Percentiles rank a stretch among this genome's conserved stretches.
phyloP scores from a whole-genome alignment of 92 coral and sea anemone genomes.

The Porites evermanni region DNA sequence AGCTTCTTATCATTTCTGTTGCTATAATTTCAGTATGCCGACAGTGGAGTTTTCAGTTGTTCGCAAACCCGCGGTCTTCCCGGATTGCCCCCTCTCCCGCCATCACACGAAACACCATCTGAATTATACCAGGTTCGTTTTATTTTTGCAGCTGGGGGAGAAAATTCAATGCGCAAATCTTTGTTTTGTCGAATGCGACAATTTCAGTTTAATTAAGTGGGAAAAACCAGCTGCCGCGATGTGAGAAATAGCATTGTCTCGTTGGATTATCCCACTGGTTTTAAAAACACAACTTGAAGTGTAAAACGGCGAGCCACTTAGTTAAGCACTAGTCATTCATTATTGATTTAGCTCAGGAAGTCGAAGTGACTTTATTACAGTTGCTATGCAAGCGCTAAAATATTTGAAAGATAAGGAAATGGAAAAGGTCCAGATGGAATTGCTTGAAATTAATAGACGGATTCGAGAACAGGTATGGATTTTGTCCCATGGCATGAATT shows the following conservation, averaged over 20 bases:
- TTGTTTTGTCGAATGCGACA: conserved; percentile 23
- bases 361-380: conserved; percentile 4
- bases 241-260: conserved; percentile 9
- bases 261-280: not conserved
- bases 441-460: conserved; percentile 43
- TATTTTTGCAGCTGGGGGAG: conserved; percentile 38
- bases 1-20: conserved; percentile 5
- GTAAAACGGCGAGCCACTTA: conserved; percentile 6
- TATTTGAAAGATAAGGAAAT: conserved; percentile 30
- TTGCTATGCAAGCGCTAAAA: conserved; percentile 61
- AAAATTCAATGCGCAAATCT: not conserved
- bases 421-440: conserved; percentile 40
- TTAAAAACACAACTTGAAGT: conserved; percentile 11
- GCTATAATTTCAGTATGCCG: conserved; percentile 70
- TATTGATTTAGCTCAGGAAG: conserved; percentile 27
- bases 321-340: conserved; percentile 45
- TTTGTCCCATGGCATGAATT: not conserved
- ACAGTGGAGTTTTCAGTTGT: conserved; percentile 89
- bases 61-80: conserved; percentile 97
- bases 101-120: conserved; percentile 94
- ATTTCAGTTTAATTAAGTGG: conserved; percentile 40
- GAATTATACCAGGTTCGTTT: conserved; percentile 95
- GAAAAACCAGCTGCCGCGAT: conserved; percentile 54
- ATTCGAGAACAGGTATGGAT: conserved; percentile 65
- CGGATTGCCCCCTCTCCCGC: conserved; percentile 94